These are phyloP conservation scores for Sesamia inferens DNA, from an alignment of 2,888 invertebrate species.

Conservation along the genomic window DNA sequence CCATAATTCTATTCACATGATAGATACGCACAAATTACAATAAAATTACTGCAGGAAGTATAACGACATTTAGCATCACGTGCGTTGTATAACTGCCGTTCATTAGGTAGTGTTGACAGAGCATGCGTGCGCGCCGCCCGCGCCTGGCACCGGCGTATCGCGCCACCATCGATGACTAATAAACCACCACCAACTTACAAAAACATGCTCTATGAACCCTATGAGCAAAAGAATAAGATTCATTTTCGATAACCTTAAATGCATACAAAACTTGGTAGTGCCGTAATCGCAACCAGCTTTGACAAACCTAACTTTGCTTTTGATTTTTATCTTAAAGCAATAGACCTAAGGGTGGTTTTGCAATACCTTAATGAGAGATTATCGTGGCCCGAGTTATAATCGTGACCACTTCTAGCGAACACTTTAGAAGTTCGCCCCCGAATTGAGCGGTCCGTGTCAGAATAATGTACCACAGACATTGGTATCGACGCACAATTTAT, in stretches of 20 bases:
- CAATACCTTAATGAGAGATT: slow-evolving; percentile 41
- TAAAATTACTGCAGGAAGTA: slow-evolving; percentile 86
- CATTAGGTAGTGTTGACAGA: slow-evolving; percentile 90
- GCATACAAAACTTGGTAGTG: slow-evolving; percentile 67
- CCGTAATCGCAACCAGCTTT: slow-evolving; percentile 77
- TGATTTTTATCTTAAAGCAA: slow-evolving; percentile 69
- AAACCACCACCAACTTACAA: slow-evolving; percentile 75
- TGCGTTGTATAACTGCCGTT: slow-evolving; percentile 89
- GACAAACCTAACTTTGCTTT: slow-evolving; percentile 71
- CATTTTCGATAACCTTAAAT: slow-evolving; percentile 26
- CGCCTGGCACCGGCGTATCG: slow-evolving; percentile 88
- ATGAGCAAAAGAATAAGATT: slow-evolving; percentile 44
- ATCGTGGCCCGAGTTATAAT: slow-evolving; percentile 77
- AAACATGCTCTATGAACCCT: slow-evolving; percentile 56
- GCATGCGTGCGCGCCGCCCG: slow-evolving; percentile 88
- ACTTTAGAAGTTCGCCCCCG: slow-evolving; percentile 86
- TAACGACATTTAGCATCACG: slow-evolving; percentile 88
- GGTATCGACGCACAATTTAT: slow-evolving; percentile 84
- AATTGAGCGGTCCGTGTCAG: slow-evolving; percentile 88
- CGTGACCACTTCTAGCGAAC: slow-evolving; percentile 88
- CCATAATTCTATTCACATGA: slow-evolving; percentile 86
- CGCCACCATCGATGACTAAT: slow-evolving; percentile 90
- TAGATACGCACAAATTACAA: slow-evolving; percentile 89
- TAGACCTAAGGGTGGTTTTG: slow-evolving; percentile 70
- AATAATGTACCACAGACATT: slow-evolving; percentile 78